A percentile compares a stretch with the other conserved stretches of the same genome.
Conservation (phyloP, 2,888 invertebrate genomes). For the Eremobia ochroleuca region DNA sequence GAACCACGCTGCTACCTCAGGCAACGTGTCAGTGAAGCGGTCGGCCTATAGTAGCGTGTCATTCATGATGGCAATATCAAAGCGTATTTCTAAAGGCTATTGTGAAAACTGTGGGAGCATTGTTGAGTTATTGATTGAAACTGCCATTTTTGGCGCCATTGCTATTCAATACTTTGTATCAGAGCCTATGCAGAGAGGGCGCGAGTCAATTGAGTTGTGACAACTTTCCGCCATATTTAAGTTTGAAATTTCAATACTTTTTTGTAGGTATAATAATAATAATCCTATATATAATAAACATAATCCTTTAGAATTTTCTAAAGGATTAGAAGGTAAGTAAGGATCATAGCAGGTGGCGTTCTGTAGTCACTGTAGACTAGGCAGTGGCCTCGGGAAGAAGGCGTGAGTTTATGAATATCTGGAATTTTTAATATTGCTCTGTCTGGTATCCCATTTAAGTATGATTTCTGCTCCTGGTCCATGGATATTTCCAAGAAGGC, state of each 20-base stretch:
- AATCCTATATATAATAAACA: too few relatives aligned
- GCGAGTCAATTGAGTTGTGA: neutral
- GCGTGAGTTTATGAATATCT: neutral
- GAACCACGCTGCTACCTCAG: too few relatives aligned
- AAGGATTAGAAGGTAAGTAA: too few relatives aligned
- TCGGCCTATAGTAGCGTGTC: slow-evolving; percentile 20
- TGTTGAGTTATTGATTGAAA: slow-evolving; percentile 46
- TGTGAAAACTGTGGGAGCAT: slow-evolving; percentile 19
- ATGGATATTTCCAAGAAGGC: neutral
- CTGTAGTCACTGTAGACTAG: neutral
- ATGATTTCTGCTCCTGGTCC: neutral
- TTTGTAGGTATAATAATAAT: neutral
- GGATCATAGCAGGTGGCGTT: neutral
- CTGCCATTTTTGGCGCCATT: slow-evolving; percentile 18
- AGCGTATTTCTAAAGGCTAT: slow-evolving; percentile 24
- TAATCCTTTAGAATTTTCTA: neutral
- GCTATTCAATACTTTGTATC: slow-evolving; percentile 14
- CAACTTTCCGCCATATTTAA: neutral
- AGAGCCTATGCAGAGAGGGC: neutral
- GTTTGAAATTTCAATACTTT: neutral
- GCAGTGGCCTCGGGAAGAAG: neutral
- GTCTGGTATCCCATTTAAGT: neutral
- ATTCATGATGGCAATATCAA: slow-evolving; percentile 35
- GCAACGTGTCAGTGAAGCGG: too few relatives aligned
- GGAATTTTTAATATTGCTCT: neutral